Evolutionary conservation across 64 coral and sea anemone species (phyloP).

Genomic region (Platygyra sinensis): DNA sequence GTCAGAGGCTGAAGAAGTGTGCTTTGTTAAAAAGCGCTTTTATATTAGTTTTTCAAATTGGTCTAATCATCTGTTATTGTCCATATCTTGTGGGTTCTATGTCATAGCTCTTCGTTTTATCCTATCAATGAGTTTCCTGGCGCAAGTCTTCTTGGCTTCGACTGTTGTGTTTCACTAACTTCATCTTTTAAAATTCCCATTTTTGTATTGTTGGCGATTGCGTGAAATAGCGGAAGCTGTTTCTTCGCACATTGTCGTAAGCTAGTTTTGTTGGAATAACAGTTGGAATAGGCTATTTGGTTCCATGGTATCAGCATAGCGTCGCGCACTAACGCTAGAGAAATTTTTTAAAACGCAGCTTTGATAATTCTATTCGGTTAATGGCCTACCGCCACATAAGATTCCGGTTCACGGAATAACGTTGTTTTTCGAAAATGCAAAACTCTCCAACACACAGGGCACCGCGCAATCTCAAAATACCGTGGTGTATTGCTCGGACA

Average conservation of each 20-base stretch:
- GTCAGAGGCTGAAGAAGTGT: not conserved
- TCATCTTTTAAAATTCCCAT: conserved; percentile 27
- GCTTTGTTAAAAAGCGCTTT: conserved; percentile 8
- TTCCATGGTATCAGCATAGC: not conserved
- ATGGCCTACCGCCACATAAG: too few species aligned
- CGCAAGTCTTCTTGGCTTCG: not conserved
- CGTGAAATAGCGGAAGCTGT: not conserved
- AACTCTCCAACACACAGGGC: too few species aligned
- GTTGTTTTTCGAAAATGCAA: too few species aligned
- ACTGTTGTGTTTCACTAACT: conserved; percentile 16
- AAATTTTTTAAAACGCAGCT: too few species aligned
- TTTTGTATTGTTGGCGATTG: conserved; percentile 8
- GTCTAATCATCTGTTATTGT: conserved; percentile 5
- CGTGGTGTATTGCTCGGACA: too few species aligned
- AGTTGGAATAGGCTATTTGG: not conserved
- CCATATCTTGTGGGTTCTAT: conserved; percentile 29
- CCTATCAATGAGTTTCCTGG: not conserved
- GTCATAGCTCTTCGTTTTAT: not conserved
- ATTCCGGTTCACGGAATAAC: too few species aligned
- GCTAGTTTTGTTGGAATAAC: not conserved
- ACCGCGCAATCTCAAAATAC: too few species aligned
- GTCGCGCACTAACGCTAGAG: too few species aligned
- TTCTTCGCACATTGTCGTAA: not conserved
- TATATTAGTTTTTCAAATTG: conserved; percentile 6
- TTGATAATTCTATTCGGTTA: too few species aligned